Evolutionary conservation across 2,888 invertebrate genomes (phyloP), one percentile per base, ranked within the genome.

Genomic region (Agrotis clavis): DNA sequence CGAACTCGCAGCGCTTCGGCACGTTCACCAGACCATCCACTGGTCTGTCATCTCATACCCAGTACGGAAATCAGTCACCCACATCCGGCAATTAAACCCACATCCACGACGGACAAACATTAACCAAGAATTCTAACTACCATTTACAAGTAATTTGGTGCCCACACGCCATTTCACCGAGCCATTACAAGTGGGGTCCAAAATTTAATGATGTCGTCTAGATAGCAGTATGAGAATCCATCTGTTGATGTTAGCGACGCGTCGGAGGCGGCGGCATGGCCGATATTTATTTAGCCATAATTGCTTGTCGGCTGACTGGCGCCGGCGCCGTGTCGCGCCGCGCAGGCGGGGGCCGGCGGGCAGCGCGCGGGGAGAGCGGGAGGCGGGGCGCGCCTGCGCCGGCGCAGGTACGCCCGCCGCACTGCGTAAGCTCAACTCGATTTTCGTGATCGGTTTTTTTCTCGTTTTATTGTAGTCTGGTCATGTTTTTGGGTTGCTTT

Each of bases 271-370:
- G 92, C 92, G 93, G 94, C 94, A 91, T 93, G 94, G 93, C 92
- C 94, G 95, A 95, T 95, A 96, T 96, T 95, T 96, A 96, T 96
- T 95, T 96, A 95, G 94, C 95, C 95, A 95, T 95, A 95, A 95
- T 95, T 96, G 95, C 95, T 94, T 93, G 95, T 94, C 95, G 95
- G 95, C 94, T 91, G 93, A 87, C 92, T 94, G 95, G 96, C 95
- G 95, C 95, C 96, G 95, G 96, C 95, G 96, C 94, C 94, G 92
- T 89, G 94, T 92, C 94, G 94, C 93, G 94, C 90, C 94, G 91
- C 69, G 67, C 79, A 79, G 79, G 83, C 83, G 83, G 85, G 69
- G 77, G 84, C 85, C 67, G 73, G 78, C 59, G 78, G 77, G 78
- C 35, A 77, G 78, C 67, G 73, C 74, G n/a, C 56, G 77, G 79